Evolutionary conservation across 2,888 invertebrate genomes (phyloP).

Genomic region (Agrotis puta): DNA sequence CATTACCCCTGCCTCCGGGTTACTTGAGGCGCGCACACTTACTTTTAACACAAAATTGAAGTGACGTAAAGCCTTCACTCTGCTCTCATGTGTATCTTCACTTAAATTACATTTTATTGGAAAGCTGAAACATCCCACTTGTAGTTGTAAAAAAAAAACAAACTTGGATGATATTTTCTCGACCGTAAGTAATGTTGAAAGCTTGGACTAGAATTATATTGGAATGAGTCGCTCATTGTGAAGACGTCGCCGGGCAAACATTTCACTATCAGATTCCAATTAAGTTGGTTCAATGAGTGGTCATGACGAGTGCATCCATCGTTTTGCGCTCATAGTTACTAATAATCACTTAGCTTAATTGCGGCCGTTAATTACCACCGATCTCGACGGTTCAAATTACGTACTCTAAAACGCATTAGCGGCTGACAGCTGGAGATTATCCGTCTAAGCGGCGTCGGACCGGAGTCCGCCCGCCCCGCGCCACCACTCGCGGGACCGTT

Average conservation of each 20-base stretch:
- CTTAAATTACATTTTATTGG: conserved; percentile 88
- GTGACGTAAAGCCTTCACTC: conserved; percentile 89
- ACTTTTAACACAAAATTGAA: conserved; percentile 90
- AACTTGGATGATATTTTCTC: conserved; percentile 54
- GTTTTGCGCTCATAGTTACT: conserved; percentile 82
- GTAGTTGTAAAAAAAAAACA: conserved; percentile 62
- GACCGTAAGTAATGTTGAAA: conserved; percentile 41
- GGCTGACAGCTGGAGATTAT: conserved; percentile 91
- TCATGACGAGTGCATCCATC: conserved; percentile 70
- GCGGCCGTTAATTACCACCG: conserved; percentile 89
- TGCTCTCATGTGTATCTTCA: conserved; percentile 86
- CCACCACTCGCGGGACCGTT: conserved; percentile 81
- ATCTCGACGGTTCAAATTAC: conserved; percentile 91
- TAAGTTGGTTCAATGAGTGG: conserved; percentile 58
- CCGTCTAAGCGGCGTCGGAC: conserved; percentile 88
- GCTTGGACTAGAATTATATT: conserved; percentile 34
- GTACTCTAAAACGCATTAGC: conserved; percentile 91
- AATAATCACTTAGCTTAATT: conserved; percentile 91
- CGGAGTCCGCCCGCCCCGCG: conserved; percentile 73
- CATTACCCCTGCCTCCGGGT: conserved; percentile 89
- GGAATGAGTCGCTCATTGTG: conserved; percentile 39
- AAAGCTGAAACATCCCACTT: conserved; percentile 80
- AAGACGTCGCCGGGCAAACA: conserved; percentile 43
- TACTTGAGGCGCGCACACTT: conserved; percentile 88
- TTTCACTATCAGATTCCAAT: conserved; percentile 51